These are phyloP conservation scores for Cantharis rustica DNA, from an alignment of 2,888 invertebrate genomes.

Conservation along the genomic window DNA sequence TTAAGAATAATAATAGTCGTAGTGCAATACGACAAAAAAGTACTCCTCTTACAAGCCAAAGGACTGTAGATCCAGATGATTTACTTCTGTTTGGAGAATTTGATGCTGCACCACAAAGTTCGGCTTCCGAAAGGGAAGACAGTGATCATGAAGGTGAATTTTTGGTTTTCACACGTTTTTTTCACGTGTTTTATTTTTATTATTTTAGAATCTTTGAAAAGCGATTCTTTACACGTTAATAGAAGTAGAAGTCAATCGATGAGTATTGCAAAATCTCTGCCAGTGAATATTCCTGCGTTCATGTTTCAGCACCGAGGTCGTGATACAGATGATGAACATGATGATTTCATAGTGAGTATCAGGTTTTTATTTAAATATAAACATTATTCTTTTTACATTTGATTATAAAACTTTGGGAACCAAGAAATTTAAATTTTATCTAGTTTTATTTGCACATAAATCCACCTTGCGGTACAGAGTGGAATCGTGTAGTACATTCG, in stretches of 20 bases:
- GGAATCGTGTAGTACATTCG: too few relatives aligned
- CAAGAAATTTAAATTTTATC: too few relatives aligned
- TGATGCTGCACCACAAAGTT: slow-evolving; percentile 57
- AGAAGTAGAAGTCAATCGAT: slow-evolving; percentile 54
- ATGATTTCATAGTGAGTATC: slow-evolving; percentile 43
- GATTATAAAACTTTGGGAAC: too few relatives aligned
- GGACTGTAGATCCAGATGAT: slow-evolving; percentile 66
- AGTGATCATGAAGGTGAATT: slow-evolving; percentile 71
- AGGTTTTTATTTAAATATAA: not conserved
- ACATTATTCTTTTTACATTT: too few relatives aligned
- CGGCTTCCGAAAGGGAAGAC: slow-evolving; percentile 61
- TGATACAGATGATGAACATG: slow-evolving; percentile 58
- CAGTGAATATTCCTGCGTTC: slow-evolving; percentile 75
- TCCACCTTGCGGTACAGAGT: too few relatives aligned
- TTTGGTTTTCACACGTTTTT: not conserved
- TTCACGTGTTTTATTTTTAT: not conserved
- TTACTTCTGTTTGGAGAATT: slow-evolving; percentile 80
- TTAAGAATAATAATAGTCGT: slow-evolving; percentile 24
- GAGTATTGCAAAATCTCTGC: slow-evolving; percentile 74
- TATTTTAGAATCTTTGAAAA: slow-evolving; percentile 38
- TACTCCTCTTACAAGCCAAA: slow-evolving; percentile 24
- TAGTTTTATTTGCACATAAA: too few relatives aligned
- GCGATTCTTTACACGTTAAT: slow-evolving; percentile 65
- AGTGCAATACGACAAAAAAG: slow-evolving; percentile 26
- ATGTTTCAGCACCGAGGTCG: slow-evolving; percentile 44